These are phyloP conservation scores for Corydoras sp. DNA, from an alignment of 2,113 vertebrate species.

Conservation along the genomic window DNA sequence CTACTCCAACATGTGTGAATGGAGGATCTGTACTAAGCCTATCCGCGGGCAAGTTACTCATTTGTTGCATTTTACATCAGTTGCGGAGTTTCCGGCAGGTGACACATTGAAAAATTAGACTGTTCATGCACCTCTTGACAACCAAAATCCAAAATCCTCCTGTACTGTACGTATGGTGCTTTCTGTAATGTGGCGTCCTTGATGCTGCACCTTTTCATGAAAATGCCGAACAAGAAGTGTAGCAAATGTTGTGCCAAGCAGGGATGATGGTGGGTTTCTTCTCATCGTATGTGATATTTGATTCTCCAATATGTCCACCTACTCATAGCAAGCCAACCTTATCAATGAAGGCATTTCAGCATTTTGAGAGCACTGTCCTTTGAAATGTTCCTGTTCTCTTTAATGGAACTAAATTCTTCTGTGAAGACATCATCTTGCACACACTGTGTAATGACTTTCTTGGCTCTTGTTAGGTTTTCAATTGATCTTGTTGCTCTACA, in stretches of 20 bases:
- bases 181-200: background rate
- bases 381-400: background rate
- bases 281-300: background rate
- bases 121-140: background rate
- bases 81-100: background rate
- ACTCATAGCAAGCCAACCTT: constrained; percentile 2
- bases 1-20: background rate
- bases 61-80: background rate
- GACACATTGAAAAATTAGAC: background rate
- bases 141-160: background rate
- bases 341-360: constrained; percentile 4
- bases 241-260: background rate
- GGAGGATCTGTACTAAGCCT: background rate
- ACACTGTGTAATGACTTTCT: constrained; percentile 3
- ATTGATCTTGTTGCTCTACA: background rate
- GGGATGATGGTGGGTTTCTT: constrained; percentile 29
- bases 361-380: background rate
- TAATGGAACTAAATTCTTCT: constrained; percentile 12
- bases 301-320: background rate
- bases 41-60: background rate
- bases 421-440: constrained; percentile 24
- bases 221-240: too few species aligned
- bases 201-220: too few species aligned
- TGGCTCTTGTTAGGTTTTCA: constrained; percentile 13
- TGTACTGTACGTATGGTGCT: background rate